Evolutionary conservation across 1,140 invertebrate genomes (phyloP).

Genomic region (Stegodyphus mimosarum): DNA sequence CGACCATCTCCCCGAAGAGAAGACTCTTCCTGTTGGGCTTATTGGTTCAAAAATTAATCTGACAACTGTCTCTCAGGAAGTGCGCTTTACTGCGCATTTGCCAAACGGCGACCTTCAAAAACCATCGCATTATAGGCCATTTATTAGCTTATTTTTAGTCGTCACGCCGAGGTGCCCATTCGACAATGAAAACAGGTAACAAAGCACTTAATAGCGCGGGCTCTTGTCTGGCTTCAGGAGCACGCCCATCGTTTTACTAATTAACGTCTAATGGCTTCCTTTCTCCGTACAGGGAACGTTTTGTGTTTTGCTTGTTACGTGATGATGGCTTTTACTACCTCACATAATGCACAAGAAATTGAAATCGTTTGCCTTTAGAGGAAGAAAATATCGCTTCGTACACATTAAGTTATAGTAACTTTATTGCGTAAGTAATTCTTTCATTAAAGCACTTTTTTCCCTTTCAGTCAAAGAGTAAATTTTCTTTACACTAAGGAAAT

Average conservation of each 20-base stretch:
- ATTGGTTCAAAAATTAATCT: neutral
- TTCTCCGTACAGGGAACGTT: constrained; percentile 19
- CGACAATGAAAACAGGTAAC: constrained; percentile 50
- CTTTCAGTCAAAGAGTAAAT: too few relatives aligned
- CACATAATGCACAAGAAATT: too few relatives aligned
- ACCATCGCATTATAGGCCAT: constrained; percentile 9
- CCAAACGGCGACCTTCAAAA: constrained; percentile 35
- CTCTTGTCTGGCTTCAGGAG: neutral
- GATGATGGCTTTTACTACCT: too few relatives aligned
- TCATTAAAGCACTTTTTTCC: too few relatives aligned
- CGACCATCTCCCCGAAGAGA: too few relatives aligned
- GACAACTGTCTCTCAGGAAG: constrained; percentile 17
- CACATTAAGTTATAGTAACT: too few relatives aligned
- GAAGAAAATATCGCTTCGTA: too few relatives aligned
- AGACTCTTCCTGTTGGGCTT: too few relatives aligned
- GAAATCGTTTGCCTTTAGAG: too few relatives aligned
- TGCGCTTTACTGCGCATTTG: constrained; percentile 45
- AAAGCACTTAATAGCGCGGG: constrained; percentile 47
- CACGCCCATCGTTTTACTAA: constrained; percentile 57
- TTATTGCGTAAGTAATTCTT: too few relatives aligned
- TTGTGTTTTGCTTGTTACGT: constrained; percentile 1
- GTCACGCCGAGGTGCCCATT: constrained; percentile 42
- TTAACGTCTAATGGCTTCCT: constrained; percentile 57
- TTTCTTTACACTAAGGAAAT: too few relatives aligned
- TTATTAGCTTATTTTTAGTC: constrained; percentile 17